Evolutionary conservation across 53 echinoderm and acorn worm genomes (phyloP), one percentile per base, ranked within the genome.

Genomic region (Holothuria scabra): DNA sequence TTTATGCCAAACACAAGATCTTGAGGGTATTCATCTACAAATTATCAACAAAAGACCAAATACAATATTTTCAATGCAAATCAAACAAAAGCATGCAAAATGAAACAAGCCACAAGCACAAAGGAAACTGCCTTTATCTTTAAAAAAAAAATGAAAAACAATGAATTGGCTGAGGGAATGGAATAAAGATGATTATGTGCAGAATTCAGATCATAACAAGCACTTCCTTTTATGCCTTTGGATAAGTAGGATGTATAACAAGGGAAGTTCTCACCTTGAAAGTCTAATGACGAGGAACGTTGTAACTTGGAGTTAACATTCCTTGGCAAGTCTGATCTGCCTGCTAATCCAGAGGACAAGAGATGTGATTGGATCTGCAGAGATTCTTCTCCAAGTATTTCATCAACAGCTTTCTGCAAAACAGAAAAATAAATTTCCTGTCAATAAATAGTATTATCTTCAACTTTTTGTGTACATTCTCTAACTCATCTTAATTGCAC

Each of bases 351-450:
- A 35, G 46, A 46, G 3, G 72, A 20, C 5, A 48, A 48, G 2
- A 72, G 72, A 28, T 48, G 46, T 4, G 44, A 3, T 23, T 72
- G 72, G 28, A 93, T 62, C 66, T 81, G 86, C 24, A 93, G 85
- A 1, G 89, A 82, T 21, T 95, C 91, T 74, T 95, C 95, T 12
- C 86, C 72, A 60, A 95, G 80, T 16, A 95, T 78, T 66, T 95
- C 93, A 63, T 95, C 95, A 87, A 95, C 91, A 79, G 93, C 87
- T 89, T 93, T 93, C 95, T 95, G 85, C 28, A 76, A 56, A 59
- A 41, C 46, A 61, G 86, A 71, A 49, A 65, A 76, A 74, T 64
- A 7, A 65, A 29, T 3, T 65, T n/a, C 18, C 14, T 52, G 14
- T 16, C 8, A 8, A 2, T 18, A 52, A 52, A 3, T 52, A 52